Evolutionary conservation across 2,888 invertebrate species (phyloP).

Genomic region (Dolichopus griseipennis): DNA sequence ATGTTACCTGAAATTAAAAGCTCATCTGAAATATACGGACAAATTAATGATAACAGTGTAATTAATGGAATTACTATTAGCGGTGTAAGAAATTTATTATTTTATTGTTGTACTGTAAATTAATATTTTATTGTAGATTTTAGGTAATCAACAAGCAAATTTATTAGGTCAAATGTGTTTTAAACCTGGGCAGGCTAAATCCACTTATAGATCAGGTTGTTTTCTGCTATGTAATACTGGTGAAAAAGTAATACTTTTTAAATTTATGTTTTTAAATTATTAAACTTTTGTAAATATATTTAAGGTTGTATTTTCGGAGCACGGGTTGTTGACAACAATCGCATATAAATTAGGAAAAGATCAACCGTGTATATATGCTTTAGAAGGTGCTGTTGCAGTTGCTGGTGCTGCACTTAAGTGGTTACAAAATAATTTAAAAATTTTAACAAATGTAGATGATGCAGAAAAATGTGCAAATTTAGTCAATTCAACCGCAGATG

Average conservation of each 20-base stretch:
- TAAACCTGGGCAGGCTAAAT: slow-evolving; percentile 81
- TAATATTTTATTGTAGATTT: slow-evolving; percentile 49
- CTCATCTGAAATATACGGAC: slow-evolving; percentile 82
- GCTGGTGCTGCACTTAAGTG: slow-evolving; percentile 90
- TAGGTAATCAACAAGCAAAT: slow-evolving; percentile 95
- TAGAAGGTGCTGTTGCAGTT: slow-evolving; percentile 93
- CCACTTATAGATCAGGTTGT: slow-evolving; percentile 90
- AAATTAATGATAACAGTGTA: slow-evolving; percentile 55
- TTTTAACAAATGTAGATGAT: slow-evolving; percentile 68
- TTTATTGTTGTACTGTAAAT: neutral
- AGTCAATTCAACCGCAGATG: slow-evolving; percentile 85
- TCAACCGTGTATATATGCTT: slow-evolving; percentile 73
- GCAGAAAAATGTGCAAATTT: slow-evolving; percentile 62
- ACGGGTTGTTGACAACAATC: slow-evolving; percentile 82
- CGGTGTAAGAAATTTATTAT: slow-evolving; percentile 36
- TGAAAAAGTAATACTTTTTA: slow-evolving; percentile 39
- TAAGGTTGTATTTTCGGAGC: slow-evolving; percentile 62
- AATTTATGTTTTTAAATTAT: neutral
- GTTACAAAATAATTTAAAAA: slow-evolving; percentile 81
- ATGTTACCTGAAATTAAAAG: slow-evolving; percentile 75
- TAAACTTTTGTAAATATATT: slow-evolving; percentile 5
- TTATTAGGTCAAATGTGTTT: slow-evolving; percentile 87
- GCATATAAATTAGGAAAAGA: slow-evolving; percentile 82
- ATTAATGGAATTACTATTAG: slow-evolving; percentile 56
- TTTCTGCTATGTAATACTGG: slow-evolving; percentile 96